Base-by-base conservation (phyloP, 2,113 vertebrate species). In the Psammodynastes pulverulentus region DNA sequence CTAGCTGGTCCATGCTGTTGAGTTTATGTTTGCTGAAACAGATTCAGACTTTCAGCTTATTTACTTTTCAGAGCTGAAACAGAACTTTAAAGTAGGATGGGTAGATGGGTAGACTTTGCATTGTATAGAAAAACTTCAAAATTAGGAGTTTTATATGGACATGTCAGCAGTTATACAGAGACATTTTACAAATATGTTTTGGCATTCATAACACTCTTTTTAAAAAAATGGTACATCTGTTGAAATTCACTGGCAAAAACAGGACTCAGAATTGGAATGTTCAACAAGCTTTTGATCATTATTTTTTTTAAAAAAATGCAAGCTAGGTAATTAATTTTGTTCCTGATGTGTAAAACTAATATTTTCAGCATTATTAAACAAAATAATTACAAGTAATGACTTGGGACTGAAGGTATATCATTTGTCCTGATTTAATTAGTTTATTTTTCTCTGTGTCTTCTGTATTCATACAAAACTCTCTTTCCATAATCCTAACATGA, bases 331-430 rank as follows among this genome's bases (percentile, higher is more conserved):
- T 10, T 89, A 89, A 2, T n/a, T 46, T 24, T 46, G n/a, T 39
- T 48, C 39, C 39, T 56, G 39, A 9, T 85, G 21, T 19, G 10
- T 34, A 48, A 26, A 34, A 9, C 0, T 54, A 51, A 52, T 43
- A 19, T 39, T 43, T 26, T 46, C 10, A 0, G 0, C 53, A 15
- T 49, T 86, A 6, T 10, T 4, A 49, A 87, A 29, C 2, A 48
- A 21, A 72, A 45, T n/a, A 58, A 5, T 0, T 0, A 10, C 13
- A 91, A 0, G 0, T 56, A 56, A 29, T 29, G 89, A 5, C 24
- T 89, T 4, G 0, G 91, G 17, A 48, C n/a, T 86, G 52, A 86
- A 49, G 4, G 12, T 10, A 2, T 58, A 58, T 58, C 56, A 58
- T 51, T 39, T 29, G 46, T n/a, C 72, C n/a, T 51, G 86, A 9